Base-by-base conservation (phyloP, 2,113 vertebrate species). In the Hylia prasina region DNA sequence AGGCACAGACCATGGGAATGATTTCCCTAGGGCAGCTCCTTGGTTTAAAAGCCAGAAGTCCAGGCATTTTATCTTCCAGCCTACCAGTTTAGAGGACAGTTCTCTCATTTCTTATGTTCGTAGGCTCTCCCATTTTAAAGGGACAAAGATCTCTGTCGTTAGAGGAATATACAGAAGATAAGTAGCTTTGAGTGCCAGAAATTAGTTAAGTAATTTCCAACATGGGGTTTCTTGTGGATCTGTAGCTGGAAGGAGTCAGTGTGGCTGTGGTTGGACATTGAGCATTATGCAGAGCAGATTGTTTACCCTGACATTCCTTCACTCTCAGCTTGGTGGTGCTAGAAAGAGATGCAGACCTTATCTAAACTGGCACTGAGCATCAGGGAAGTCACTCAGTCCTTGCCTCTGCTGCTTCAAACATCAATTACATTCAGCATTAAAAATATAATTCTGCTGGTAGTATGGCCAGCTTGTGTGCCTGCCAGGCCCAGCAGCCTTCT, bases 161-260 rank as follows among this genome's bases (percentile, higher is more conserved):
- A 90, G 82, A 86, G 64, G 60, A 88, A 77, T 40, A 47, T 68
- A 50, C 44, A 80, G 58, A 91, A 85, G 90, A 96, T 88, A 87
- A 92, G 90, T 68, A 83, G 56, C 68, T 90, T 81, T 28, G 56
- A 77, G 64, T 40, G 90, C 95, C 82, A 94, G 76, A 92, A 80
- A 83, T 57, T 39, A 77, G 56, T 87, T 86, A 91, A 94, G 71
- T 80, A 15, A 92, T 93, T 94, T 95, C 88, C 88, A 96, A 6
- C 68, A 35, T 1, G 1, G 58, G 35, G 50, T 47, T 91, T 79
- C 85, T 90, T 77, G 87, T 81, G 88, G 51, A 88, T 94, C 93
- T 88, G 86, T 77, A 81, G 85, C 71, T 94, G 93, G 90, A 94
- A 96, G 79, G 68, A 96, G 51, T 82, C 87, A 37, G 4, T 48